Evolutionary conservation across 2,797 vertebrate species (phyloP), one percentile per base, ranked within the genome.

Genomic region (Orientallactaga sibirica): DNA sequence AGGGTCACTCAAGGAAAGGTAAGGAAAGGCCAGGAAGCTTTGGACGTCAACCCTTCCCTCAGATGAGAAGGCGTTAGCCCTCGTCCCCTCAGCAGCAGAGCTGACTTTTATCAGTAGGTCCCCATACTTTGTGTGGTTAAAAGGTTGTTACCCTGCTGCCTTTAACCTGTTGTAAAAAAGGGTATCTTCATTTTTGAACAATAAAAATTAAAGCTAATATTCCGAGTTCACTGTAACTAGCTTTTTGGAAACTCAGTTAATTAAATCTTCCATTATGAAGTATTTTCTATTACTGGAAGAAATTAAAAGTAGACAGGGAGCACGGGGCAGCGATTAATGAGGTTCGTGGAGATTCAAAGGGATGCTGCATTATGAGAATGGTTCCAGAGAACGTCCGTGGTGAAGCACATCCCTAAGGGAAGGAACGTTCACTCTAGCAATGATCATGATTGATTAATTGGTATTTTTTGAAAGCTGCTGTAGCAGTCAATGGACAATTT

Each of bases 181-280:
- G 88, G 62, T 89, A 94, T 88, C 78, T 95, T 96, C 90, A 83
- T 96, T 93, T 92, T 80, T 96, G 90, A 96, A 97, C 91, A 96
- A 92, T 93, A 97, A 97, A 97, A 97, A 88, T 83, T 93, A 88
- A 81, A 64, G 24, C 79, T 97, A 94, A 96, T 95, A 95, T 95
- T 97, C 92, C 93, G 86, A 96, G 96, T 97, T 97, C 96, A 94
- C 97, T 97, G 97, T 96, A 98, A 96, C 92, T 92, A 95, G 93
- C 79, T 95, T 80, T 90, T 87, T 92, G 62, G 86, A 96, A 97
- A 94, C 78, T 94, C 95, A 73, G 95, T 97, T 97, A 97, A 97
- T 97, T 96, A 97, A 97, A 96, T 97, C 93, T 97, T 97, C 95
- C 94, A 93, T 96, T 97, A 97, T 96, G 94, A 97, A 97, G 93